Conservation (phyloP, 1,140 invertebrate species). For the Nasonia giraulti region DNA sequence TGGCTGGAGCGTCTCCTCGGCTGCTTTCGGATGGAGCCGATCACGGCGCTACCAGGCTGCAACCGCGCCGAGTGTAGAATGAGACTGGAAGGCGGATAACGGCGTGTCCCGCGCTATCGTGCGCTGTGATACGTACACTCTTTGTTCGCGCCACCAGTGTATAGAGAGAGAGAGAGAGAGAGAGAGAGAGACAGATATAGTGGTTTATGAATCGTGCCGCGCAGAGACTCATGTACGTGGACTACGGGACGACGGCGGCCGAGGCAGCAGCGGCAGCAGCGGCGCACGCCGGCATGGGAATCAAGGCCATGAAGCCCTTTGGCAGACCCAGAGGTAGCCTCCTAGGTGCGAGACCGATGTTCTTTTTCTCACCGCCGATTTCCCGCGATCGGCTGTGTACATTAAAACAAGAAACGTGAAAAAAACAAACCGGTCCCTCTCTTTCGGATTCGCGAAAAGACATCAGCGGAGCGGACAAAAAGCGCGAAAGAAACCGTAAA, state of each 20-base stretch:
- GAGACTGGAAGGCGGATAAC: neutral
- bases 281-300: conserved; percentile 74
- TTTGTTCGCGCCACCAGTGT: no score
- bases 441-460: neutral
- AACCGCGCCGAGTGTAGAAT: neutral
- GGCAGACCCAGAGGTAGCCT: conserved; percentile 74
- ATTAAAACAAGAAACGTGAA: no score
- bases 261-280: conserved; percentile 65
- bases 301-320: conserved; percentile 76
- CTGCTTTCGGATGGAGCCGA: neutral
- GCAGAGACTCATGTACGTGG: conserved; percentile 69
- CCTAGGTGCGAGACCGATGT: conserved; percentile 12
- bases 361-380: no score
- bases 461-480: conserved; percentile 16
- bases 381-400: no score
- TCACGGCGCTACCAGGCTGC: neutral
- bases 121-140: no score
- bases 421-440: neutral
- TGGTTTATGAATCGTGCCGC: conserved; percentile 61
- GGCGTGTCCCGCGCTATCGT: neutral
- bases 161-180: no score
- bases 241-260: conserved; percentile 67
- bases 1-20: conserved; percentile 5
- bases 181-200: neutral
- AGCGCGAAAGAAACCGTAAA: conserved; percentile 27